Conservation (phyloP, 2,888 invertebrate genomes). For the Archips xylosteana region DNA sequence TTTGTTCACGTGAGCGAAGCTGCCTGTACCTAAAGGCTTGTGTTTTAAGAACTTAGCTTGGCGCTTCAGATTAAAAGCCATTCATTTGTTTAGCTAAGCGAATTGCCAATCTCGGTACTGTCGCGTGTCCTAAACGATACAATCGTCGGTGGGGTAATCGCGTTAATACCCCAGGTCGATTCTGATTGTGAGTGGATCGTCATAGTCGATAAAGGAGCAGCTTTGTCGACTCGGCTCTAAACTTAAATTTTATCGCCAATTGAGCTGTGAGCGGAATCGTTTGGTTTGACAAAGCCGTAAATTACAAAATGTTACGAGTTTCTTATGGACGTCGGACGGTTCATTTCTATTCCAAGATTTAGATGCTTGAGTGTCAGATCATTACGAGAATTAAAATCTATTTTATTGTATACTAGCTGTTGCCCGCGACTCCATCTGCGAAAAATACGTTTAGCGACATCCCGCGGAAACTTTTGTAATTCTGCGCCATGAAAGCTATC, state of each 20-base stretch:
- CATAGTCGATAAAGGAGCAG: conserved; percentile 28
- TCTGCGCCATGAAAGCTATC: too few species aligned
- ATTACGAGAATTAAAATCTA: background rate
- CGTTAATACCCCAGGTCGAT: conserved; percentile 29
- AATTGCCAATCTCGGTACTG: conserved; percentile 19
- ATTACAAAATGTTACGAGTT: conserved; percentile 34
- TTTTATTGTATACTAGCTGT: background rate
- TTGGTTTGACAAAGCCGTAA: conserved; percentile 31
- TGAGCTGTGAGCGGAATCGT: conserved; percentile 23
- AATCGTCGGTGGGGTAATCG: conserved; percentile 24
- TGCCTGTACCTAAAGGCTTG: too few species aligned
- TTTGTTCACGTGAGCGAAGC: too few species aligned
- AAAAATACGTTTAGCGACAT: too few species aligned
- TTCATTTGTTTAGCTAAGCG: conserved; percentile 2
- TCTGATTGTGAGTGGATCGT: conserved; percentile 33
- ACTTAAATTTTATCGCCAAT: conserved; percentile 33
- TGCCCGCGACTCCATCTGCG: too few species aligned
- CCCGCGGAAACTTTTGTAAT: too few species aligned
- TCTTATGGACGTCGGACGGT: conserved; percentile 25
- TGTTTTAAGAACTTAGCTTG: background rate
- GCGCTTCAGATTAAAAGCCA: background rate
- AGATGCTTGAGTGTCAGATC: background rate
- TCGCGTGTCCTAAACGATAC: conserved; percentile 33
- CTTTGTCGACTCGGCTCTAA: conserved; percentile 28
- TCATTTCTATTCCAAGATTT: conserved; percentile 23